These are phyloP conservation scores for Aphelenchoides fujianensis DNA, from an alignment of 1,140 invertebrate species.

Conservation along the genomic window DNA sequence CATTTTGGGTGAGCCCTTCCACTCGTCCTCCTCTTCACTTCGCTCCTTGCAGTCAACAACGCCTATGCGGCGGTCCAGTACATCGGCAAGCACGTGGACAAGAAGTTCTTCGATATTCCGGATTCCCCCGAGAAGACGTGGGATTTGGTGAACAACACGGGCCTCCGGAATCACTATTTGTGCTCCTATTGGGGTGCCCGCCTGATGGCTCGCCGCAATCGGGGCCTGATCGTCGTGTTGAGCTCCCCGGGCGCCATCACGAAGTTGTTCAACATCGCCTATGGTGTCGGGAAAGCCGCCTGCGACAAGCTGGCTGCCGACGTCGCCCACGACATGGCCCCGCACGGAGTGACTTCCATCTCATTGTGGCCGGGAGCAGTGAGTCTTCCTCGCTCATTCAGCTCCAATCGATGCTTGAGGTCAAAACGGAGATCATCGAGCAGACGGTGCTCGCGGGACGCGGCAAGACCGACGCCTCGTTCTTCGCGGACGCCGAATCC, in stretches of 20 bases:
- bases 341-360: conserved; percentile 61
- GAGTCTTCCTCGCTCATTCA: too few species aligned
- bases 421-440: conserved; percentile 27
- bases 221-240: conserved; percentile 63
- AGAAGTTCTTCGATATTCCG: conserved; percentile 31
- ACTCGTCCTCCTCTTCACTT: too few species aligned
- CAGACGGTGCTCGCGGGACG: conserved; percentile 22
- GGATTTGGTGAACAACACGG: conserved; percentile 32
- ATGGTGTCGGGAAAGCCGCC: conserved; percentile 64
- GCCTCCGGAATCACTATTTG: conserved; percentile 31
- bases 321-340: conserved; percentile 61
- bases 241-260: conserved; percentile 63
- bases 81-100: conserved; percentile 16
- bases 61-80: conserved; percentile 63
- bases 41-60: conserved; percentile 64
- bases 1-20: conserved; percentile 38
- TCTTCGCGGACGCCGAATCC: conserved; percentile 27
- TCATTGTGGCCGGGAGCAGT: conserved; percentile 64
- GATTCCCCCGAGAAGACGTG: conserved; percentile 46
- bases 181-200: conserved; percentile 30
- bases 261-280: conserved; percentile 63
- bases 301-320: conserved; percentile 64
- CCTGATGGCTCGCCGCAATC: conserved; percentile 23
- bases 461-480: conserved; percentile 13
- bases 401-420: not conserved